Evolutionary conservation across 2,797 vertebrate genomes (phyloP).

Genomic region (Clarias fuscus): DNA sequence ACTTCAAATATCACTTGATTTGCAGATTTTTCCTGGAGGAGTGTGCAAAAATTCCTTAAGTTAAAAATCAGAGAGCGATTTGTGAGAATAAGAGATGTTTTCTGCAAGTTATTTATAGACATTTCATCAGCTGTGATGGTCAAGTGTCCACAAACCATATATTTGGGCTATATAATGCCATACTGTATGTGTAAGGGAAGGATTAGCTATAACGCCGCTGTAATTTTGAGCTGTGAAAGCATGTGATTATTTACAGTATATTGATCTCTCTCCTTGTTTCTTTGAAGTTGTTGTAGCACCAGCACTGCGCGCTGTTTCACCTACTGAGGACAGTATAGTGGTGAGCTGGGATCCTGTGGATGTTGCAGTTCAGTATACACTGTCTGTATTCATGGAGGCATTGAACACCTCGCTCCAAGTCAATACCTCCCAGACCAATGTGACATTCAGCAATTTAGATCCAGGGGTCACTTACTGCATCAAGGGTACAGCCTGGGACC

Average conservation of each 20-base stretch:
- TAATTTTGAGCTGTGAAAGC: background rate
- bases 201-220: background rate
- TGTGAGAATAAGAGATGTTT: background rate
- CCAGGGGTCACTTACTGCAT: constrained; percentile 84
- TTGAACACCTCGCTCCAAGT: constrained; percentile 74
- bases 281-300: constrained; percentile 81
- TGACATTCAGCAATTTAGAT: constrained; percentile 75
- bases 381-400: constrained; percentile 79
- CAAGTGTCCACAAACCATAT: background rate
- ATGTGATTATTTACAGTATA: background rate
- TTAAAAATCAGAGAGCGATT: background rate
- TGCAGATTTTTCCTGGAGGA: background rate
- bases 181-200: background rate
- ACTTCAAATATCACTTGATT: background rate
- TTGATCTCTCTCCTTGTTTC: background rate
- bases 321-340: constrained; percentile 71
- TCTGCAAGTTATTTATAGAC: background rate
- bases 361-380: constrained; percentile 78
- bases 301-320: constrained; percentile 73
- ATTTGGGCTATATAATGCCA: background rate
- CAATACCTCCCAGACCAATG: constrained; percentile 76
- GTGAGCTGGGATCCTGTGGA: constrained; percentile 80
- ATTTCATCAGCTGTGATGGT: background rate
- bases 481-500: constrained; percentile 83
- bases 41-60: background rate